Conservation (phyloP, 2,888 invertebrate genomes). For the Spodoptera littoralis region DNA sequence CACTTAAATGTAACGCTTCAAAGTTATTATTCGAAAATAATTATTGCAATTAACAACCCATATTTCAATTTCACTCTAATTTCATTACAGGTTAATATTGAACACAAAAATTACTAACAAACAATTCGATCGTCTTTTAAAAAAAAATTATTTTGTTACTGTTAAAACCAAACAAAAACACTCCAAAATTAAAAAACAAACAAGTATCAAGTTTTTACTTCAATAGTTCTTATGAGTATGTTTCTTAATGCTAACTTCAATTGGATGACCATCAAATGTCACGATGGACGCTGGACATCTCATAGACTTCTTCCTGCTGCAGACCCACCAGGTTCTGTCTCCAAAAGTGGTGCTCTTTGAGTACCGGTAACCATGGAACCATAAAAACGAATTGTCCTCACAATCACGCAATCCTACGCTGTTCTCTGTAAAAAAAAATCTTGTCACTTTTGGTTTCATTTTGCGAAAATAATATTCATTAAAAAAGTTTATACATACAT, state of each 20-base stretch:
- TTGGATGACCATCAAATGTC: slow-evolving; percentile 55
- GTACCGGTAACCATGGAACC: slow-evolving; percentile 60
- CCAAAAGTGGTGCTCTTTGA: slow-evolving; percentile 50
- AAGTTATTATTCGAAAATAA: no score
- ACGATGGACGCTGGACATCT: slow-evolving; percentile 61
- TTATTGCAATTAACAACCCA: no score
- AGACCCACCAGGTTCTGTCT: slow-evolving; percentile 61
- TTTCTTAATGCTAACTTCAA: slow-evolving; percentile 53
- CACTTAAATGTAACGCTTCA: no score
- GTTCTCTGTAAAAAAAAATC: slow-evolving; percentile 6
- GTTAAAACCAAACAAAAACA: no score
- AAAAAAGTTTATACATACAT: no score
- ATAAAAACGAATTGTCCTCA: slow-evolving; percentile 33
- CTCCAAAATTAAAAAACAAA: no score
- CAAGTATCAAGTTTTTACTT: slow-evolving; percentile 3
- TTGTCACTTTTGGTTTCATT: background rate
- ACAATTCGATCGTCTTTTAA: no score
- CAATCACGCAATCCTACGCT: slow-evolving; percentile 21
- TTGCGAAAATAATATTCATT: no score
- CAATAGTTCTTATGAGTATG: slow-evolving; percentile 64
- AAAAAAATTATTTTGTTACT: no score
- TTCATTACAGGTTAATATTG: no score
- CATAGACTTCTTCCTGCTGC: slow-evolving; percentile 57
- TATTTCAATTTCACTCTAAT: no score
- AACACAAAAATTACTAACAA: no score